phyloP scores from a whole-genome alignment of 2,113 vertebrate genomes.

The Pseudopodoces humilis region DNA sequence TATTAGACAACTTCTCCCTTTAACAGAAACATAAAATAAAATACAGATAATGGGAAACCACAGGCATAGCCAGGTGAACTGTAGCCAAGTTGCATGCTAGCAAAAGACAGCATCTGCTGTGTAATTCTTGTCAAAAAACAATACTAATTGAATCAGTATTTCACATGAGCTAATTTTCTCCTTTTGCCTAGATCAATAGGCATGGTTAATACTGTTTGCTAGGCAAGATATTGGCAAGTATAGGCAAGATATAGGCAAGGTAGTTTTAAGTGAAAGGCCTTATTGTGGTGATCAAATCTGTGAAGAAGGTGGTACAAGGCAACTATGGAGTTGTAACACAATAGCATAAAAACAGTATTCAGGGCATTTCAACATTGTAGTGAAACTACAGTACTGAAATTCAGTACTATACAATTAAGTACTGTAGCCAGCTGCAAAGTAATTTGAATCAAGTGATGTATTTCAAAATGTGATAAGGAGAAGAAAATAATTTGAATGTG shows the following conservation, averaged over 20 bases:
- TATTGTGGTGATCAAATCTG: background rate
- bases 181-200: background rate
- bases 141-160: background rate
- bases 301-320: background rate
- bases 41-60: background rate
- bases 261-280: background rate
- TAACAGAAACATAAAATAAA: background rate
- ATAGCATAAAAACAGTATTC: background rate
- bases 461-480: background rate
- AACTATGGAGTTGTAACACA: background rate
- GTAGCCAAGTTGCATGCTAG: background rate
- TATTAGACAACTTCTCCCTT: background rate
- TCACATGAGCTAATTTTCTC: background rate
- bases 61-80: background rate
- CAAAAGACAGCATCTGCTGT: background rate
- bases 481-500: background rate
- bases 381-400: background rate
- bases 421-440: background rate
- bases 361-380: background rate
- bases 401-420: background rate
- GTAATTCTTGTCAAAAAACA: background rate
- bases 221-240: background rate
- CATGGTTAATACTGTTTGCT: background rate
- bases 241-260: too few species aligned
- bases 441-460: background rate